Evolutionary conservation across 2,888 invertebrate species (phyloP).

Genomic region (Paralinhomoeus sp.): DNA sequence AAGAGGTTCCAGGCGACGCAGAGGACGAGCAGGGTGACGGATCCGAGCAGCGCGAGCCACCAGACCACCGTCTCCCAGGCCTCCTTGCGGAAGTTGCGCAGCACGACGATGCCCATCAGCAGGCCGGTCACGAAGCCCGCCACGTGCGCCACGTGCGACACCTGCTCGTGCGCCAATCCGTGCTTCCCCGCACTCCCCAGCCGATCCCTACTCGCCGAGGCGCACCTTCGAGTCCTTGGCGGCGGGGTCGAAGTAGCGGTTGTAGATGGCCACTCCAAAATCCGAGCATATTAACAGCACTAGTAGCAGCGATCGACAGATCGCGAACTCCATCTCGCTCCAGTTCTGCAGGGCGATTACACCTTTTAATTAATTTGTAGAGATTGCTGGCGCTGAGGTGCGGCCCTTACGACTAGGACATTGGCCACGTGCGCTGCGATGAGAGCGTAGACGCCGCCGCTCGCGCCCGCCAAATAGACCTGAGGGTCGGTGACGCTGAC

Average conservation of each 20-base stretch:
- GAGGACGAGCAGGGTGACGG: constrained; percentile 11
- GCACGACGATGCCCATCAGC: constrained; percentile 54
- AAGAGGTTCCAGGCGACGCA: constrained; percentile 9
- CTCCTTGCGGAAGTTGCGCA: constrained; percentile 42
- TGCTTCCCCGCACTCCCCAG: too few relatives aligned
- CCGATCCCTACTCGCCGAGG: too few relatives aligned
- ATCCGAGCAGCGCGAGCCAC: constrained; percentile 48
- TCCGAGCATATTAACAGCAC: constrained; percentile 56
- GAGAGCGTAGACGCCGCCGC: constrained; percentile 68
- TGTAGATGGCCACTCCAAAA: constrained; percentile 68
- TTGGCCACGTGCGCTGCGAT: constrained; percentile 65
- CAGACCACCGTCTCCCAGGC: constrained; percentile 55
- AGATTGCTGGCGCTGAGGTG: neutral
- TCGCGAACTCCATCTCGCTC: constrained; percentile 81
- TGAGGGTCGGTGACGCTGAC: constrained; percentile 30
- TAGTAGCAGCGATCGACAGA: constrained; percentile 58
- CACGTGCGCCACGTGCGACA: constrained; percentile 80
- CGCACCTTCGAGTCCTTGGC: too few relatives aligned
- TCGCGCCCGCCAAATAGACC: constrained; percentile 59
- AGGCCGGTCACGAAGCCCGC: constrained; percentile 69
- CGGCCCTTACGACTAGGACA: constrained; percentile 28
- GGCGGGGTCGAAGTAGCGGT: constrained; percentile 38
- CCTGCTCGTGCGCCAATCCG: constrained; percentile 28
- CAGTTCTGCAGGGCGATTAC: constrained; percentile 48
- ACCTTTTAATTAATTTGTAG: neutral